Percentiles rank a stretch among this genome's conserved stretches.
These are phyloP conservation scores for Eristalis intricaria DNA, from an alignment of 2,888 invertebrate genomes.

Conservation along the genomic window DNA sequence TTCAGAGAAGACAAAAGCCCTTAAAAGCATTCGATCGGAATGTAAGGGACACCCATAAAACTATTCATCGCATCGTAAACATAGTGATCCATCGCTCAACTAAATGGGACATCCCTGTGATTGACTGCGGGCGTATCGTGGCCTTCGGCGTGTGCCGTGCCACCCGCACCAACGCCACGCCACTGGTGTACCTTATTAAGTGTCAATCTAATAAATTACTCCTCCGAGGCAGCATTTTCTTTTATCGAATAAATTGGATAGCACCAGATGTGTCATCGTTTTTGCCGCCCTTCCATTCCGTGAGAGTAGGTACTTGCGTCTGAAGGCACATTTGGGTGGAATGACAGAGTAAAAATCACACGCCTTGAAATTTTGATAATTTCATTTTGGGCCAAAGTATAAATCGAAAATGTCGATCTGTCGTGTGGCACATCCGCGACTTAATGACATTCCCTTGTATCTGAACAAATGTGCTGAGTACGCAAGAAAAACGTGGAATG, in stretches of 20 bases:
- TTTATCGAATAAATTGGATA: constrained; percentile 27
- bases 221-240: not conserved
- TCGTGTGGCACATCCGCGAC: not conserved
- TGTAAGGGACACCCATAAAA: not conserved
- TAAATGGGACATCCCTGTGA: constrained; percentile 5
- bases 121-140: not conserved
- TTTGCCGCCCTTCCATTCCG: not conserved
- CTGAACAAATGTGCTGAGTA: not conserved
- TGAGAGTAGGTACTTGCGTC: too few relatives aligned
- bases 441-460: not conserved
- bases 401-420: not conserved
- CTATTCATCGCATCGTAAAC: not conserved
- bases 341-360: constrained; percentile 22
- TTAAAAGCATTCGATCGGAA: not conserved
- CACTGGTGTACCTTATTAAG: constrained; percentile 22
- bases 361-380: constrained; percentile 17
- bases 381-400: constrained; percentile 9
- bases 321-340: not conserved
- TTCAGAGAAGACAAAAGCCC: not conserved
- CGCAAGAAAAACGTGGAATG: not conserved
- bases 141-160: too few relatives aligned
- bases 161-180: not conserved
- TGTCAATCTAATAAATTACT: constrained; percentile 22
- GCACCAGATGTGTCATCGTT: constrained; percentile 27
- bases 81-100: not conserved